These are phyloP conservation scores for Aurelia coerulea DNA, from an alignment of 30 jellyfish, hydroid and myxozoan species.

Conservation along the genomic window DNA sequence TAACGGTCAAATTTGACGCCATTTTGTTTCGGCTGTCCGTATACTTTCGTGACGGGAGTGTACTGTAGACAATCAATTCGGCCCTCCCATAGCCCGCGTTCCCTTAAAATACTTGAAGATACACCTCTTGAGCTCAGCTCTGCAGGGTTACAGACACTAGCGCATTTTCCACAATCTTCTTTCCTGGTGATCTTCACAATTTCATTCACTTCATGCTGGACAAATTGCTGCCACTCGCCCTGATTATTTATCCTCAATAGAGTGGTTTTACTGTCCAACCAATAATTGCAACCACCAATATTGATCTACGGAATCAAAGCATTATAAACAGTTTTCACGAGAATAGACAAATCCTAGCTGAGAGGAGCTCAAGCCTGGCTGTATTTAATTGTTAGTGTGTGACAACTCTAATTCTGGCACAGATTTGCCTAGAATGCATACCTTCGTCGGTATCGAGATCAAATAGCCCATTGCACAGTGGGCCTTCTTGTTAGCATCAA, in stretches of 20 bases:
- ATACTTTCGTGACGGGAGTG: too few species aligned
- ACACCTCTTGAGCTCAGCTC: conserved; percentile 59
- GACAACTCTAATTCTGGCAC: conserved; percentile 23
- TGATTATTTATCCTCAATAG: conserved; percentile 14
- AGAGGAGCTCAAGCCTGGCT: not conserved
- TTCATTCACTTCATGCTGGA: conserved; percentile 22
- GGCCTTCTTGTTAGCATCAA: conserved; percentile 31
- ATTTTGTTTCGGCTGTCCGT: not conserved
- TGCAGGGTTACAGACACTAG: conserved; percentile 41
- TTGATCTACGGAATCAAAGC: conserved; percentile 4
- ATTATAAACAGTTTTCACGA: not conserved
- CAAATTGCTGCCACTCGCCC: conserved; percentile 24
- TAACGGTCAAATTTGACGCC: too few species aligned
- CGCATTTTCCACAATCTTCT: not conserved
- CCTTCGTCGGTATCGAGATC: too few species aligned
- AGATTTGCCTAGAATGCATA: not conserved
- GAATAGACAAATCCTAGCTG: not conserved
- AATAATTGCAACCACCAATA: not conserved
- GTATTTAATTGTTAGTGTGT: not conserved
- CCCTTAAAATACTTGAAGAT: not conserved
- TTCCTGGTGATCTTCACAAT: not conserved
- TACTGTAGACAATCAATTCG: conserved; percentile 9
- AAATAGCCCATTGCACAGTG: conserved; percentile 10
- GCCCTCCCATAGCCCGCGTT: conserved; percentile 34
- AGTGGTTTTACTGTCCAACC: conserved; percentile 36